phyloP scores from a whole-genome alignment of 2,797 vertebrate genomes.

The Salmo trutta region DNA sequence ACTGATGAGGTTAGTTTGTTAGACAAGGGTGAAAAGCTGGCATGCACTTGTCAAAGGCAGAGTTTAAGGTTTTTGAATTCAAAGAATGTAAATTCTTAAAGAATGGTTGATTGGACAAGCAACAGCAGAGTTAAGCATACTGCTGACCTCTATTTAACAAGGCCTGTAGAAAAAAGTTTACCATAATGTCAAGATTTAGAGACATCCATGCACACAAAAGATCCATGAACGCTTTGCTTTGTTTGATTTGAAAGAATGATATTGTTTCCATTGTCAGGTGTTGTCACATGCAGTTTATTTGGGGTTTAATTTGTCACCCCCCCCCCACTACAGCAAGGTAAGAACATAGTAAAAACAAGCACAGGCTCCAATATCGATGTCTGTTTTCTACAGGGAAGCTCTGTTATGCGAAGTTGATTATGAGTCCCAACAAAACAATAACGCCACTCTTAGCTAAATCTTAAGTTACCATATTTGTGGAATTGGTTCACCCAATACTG shows the following conservation, averaged over 20 bases:
- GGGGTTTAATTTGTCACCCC: not conserved
- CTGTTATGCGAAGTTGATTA: not conserved
- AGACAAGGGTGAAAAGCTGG: not conserved
- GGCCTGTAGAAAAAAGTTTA: not conserved
- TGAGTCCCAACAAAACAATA: not conserved
- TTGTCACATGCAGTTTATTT: not conserved
- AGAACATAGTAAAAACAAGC: not conserved
- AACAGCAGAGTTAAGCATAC: not conserved
- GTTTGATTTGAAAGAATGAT: not conserved
- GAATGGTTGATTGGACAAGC: not conserved
- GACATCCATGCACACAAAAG: too few species aligned
- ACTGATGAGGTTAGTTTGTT: conserved; percentile 16
- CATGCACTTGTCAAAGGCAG: not conserved
- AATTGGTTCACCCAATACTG: not conserved
- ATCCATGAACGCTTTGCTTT: not conserved
- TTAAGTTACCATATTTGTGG: not conserved
- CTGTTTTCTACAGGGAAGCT: not conserved
- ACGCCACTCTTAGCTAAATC: not conserved
- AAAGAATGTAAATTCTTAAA: not conserved
- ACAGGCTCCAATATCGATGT: not conserved
- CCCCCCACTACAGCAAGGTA: not conserved
- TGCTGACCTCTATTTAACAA: not conserved
- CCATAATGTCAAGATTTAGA: not conserved
- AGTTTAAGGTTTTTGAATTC: not conserved
- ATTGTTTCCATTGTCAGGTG: not conserved